Base-by-base conservation (phyloP, 2,888 invertebrate genomes). In the Gisinianus flammeolus region DNA sequence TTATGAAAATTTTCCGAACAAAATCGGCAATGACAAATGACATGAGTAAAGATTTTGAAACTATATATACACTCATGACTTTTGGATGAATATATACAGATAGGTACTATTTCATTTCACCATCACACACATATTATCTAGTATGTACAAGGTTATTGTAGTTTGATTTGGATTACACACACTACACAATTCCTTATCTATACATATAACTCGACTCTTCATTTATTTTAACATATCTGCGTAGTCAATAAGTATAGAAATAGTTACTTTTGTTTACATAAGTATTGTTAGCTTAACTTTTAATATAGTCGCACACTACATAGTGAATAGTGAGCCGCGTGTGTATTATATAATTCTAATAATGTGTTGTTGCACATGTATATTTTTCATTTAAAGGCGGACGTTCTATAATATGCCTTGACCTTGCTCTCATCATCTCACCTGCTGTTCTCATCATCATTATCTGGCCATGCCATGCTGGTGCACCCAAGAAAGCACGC, bases 361-460 rank as follows among this genome's bases (percentile, higher is more conserved):
- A n/a, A 19, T 16, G 16, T 54, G 54, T 54, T 16, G n/a, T n/a
- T 19, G n/a, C n/a, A n/a, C n/a, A n/a, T 54, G 19, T 54, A 3
- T 54, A n/a, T 54, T 44, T 44, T 44, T 64, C 26, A 26, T 67
- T 28, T 26, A 31, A 31, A 67, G 67, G 67, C 31, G 67, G 67
- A 67, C 67, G 28, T 12, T 24, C 64, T 67, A n/a, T n/a, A n/a
- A 12, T 67, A 67, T 28, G 31, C 28, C 31, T 67, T 67, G 67
- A 67, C 67, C 67, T 67, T 67, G 67, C 31, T 5, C 67, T 31
- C 67, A 16, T 67, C 12, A 12, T 30, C 28, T n/a, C 31, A 67
- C 19, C 31, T 28, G 67, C 19, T 10, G 28, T 12, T 67, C 26
- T 26, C 3, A 31, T 24, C 12, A 67, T n/a, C n/a, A n/a, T n/a